Percentiles rank a stretch among this genome's conserved stretches.
Conservation (phyloP, 2,113 vertebrate species). For the Azemiops feae region DNA sequence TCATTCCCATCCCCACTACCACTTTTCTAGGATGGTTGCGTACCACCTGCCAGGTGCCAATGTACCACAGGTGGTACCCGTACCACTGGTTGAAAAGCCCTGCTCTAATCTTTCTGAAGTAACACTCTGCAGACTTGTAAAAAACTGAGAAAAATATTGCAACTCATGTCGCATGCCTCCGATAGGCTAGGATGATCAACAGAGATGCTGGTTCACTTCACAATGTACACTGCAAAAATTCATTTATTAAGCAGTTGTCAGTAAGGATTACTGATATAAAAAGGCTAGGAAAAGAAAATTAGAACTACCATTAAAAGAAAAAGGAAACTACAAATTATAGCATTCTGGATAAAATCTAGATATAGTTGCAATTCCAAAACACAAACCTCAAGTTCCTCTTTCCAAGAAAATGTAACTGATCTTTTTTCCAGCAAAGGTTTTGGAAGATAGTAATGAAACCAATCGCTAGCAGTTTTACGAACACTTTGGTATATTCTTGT, state of each 20-base stretch:
- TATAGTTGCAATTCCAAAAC: neutral
- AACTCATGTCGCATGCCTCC: neutral
- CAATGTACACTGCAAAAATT: neutral
- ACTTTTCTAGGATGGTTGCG: no score
- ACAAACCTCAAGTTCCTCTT: slow-evolving; percentile 36
- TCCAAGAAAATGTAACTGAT: fast-evolving
- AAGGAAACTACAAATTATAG: neutral
- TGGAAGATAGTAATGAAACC: slow-evolving; percentile 30
- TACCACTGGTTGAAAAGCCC: no score
- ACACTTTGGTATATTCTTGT: neutral
- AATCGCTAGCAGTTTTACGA: slow-evolving; percentile 1
- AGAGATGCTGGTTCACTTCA: neutral
- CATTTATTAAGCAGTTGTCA: neutral
- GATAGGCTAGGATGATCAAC: neutral
- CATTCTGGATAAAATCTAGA: neutral
- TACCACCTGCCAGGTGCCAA: no score
- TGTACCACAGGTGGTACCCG: no score
- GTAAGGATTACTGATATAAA: neutral
- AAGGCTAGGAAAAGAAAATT: neutral
- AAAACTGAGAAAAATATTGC: neutral
- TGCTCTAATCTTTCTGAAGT: neutral
- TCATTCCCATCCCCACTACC: no score
- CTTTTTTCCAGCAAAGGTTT: fast-evolving
- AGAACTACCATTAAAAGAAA: neutral
- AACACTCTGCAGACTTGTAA: neutral